Evolutionary conservation across 2,888 invertebrate species (phyloP).

Genomic region (Dendrolimus pini): DNA sequence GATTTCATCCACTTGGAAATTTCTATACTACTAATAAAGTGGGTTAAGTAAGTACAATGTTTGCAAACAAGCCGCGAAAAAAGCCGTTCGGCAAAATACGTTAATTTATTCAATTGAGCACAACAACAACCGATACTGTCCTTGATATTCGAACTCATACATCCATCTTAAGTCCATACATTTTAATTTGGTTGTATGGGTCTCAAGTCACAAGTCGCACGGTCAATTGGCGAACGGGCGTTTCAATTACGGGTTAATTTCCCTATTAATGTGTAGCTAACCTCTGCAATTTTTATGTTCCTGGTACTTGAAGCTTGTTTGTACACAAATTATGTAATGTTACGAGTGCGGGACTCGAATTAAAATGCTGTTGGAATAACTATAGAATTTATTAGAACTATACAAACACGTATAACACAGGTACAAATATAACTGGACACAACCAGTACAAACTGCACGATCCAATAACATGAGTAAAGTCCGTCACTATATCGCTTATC

Average conservation of each 20-base stretch:
- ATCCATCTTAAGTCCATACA: neutral
- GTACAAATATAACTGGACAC: no score
- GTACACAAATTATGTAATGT: neutral
- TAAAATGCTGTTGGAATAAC: no score
- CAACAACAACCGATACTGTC: neutral
- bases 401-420: no score
- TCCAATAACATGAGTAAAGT: no score
- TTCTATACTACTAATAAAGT: no score
- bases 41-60: neutral
- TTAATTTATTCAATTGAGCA: conserved; percentile 1
- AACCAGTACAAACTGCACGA: no score
- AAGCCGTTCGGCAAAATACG: neutral
- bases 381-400: no score
- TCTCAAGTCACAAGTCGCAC: conserved; percentile 16
- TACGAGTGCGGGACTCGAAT: no score
- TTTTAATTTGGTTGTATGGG: conserved; percentile 35
- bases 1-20: no score
- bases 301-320: no score
- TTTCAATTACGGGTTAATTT: conserved; percentile 27
- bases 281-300: conserved; percentile 11
- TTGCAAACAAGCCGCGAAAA: neutral
- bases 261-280: conserved; percentile 9
- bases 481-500: no score
- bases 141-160: neutral
- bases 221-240: conserved; percentile 20